Base-by-base conservation (phyloP, 2,888 invertebrate genomes). In the Campaea margaritaria region DNA sequence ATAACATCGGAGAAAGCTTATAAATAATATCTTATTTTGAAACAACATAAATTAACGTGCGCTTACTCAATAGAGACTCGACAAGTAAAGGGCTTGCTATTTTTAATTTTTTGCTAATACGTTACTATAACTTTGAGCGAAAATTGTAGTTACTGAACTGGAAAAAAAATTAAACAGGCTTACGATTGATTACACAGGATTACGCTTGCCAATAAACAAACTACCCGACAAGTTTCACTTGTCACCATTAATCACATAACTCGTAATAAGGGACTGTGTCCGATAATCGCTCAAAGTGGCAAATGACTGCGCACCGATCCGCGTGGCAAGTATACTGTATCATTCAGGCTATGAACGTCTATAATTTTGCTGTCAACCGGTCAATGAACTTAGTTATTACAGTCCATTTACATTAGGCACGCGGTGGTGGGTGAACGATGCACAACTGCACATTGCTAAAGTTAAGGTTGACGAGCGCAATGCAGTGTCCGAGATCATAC, bases 1-100 rank as follows among this genome's bases (percentile, higher is more conserved):
- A 56, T 61, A 57, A 46, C 15, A 53, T 52, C 52, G 31, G 49
- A 54, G 58, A 62, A 62, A 62, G 64, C 44, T 56, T 52, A 54
- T 36, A 50, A 48, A 56, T 57, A 42, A 42, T 14, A 34, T 27
- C 9, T 14, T 42, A 2, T 34, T 15, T n/a, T 11, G 34, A 21
- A 21, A 21, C 21, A 21, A 21, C 5, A 21, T 21, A 5, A 21
- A n/a, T n/a, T n/a, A n/a, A 27, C 4, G 7, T 7, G 27, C 7
- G 27, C 2, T 27, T 27, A 27, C 27, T 27, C 27, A 27, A 27
- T 27, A 27, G n/a, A n/a, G n/a, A n/a, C n/a, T n/a, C n/a, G n/a
- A n/a, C n/a, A n/a, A n/a, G n/a, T n/a, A n/a, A n/a, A n/a, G n/a
- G n/a, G n/a, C 7, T 2, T 27, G 27, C 27, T 2, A 7, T 27